A percentile compares a stretch with the other conserved stretches of the same genome.
Conservation (phyloP, 2,113 vertebrate genomes). For the Condylura cristata region DNA sequence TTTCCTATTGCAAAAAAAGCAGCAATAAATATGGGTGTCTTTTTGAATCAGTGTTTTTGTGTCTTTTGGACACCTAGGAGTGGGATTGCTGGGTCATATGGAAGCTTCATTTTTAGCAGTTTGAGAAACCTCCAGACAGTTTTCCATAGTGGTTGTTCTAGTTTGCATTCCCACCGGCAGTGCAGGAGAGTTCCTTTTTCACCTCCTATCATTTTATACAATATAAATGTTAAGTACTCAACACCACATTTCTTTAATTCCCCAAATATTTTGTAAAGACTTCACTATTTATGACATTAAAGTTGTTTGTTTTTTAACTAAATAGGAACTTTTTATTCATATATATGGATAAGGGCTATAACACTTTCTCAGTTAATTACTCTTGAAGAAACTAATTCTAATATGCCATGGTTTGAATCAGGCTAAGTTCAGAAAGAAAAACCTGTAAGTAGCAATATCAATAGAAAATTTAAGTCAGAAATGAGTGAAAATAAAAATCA, state of each 20-base stretch:
- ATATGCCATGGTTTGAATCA: background rate
- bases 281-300: background rate
- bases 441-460: background rate
- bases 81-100: too few species aligned
- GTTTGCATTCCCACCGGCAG: too few species aligned
- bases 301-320: background rate
- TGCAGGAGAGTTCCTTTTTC: too few species aligned
- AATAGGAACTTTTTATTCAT: background rate
- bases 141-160: too few species aligned
- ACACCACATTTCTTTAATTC: background rate
- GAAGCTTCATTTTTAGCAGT: too few species aligned
- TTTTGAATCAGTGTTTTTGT: too few species aligned
- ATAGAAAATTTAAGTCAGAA: constrained; percentile 18
- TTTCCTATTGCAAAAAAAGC: too few species aligned
- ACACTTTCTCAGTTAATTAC: constrained; percentile 50
- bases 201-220: constrained; percentile 2
- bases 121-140: too few species aligned
- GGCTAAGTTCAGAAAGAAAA: constrained; percentile 30
- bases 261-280: constrained; percentile 10
- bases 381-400: constrained; percentile 37
- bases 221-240: constrained; percentile 15
- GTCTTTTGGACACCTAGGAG: too few species aligned
- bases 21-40: too few species aligned
- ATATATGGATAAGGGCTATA: background rate
- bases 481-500: constrained; percentile 42